A percentile compares a stretch with the other conserved stretches of the same genome.
Evolutionary conservation across 1,140 invertebrate genomes (phyloP).

Genomic region (Wasmannia auropunctata): DNA sequence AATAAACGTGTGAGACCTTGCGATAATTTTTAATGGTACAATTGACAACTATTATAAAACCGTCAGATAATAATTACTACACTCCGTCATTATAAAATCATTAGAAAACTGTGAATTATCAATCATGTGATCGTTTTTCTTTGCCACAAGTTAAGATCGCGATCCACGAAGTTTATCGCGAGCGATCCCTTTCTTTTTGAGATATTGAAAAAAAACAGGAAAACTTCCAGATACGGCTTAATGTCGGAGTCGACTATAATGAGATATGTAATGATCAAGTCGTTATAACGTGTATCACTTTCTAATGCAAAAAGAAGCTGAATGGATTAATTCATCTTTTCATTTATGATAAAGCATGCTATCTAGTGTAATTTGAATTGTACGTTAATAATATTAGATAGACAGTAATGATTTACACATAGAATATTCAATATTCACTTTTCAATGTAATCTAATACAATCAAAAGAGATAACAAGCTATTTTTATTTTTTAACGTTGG

Average conservation of each 20-base stretch:
- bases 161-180: not conserved
- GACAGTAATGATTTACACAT: not conserved
- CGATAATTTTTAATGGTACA: not conserved
- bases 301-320: not conserved
- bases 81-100: not conserved
- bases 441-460: not conserved
- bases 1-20: not conserved
- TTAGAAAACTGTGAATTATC: not conserved
- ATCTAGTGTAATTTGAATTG: not conserved
- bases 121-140: not conserved
- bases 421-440: not conserved
- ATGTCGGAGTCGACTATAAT: not conserved
- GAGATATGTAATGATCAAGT: not conserved
- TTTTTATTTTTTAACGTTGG: not conserved
- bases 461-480: not conserved
- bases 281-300: not conserved
- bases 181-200: not conserved
- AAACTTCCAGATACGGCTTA: not conserved
- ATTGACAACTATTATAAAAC: not conserved
- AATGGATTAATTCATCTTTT: not conserved
- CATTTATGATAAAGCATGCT: not conserved
- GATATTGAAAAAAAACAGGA: not conserved
- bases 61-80: not conserved
- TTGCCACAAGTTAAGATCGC: not conserved
- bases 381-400: not conserved